phyloP scores from a whole-genome alignment of 2,888 invertebrate species.

The Agrotis puta region DNA sequence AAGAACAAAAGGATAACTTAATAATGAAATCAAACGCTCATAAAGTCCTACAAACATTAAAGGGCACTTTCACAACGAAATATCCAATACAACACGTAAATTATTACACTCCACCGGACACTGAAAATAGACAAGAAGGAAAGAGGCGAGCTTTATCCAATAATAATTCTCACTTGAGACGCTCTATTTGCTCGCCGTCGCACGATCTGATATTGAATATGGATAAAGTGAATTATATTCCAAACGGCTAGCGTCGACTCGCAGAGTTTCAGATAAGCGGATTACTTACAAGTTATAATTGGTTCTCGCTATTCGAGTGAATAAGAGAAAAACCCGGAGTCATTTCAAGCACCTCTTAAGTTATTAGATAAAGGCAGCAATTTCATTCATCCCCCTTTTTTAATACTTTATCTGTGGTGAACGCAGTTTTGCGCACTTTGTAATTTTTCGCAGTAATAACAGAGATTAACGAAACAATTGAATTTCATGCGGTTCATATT shows the following conservation, averaged over 20 bases:
- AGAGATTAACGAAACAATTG: constrained; percentile 52
- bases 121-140: constrained; percentile 86
- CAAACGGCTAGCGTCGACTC: constrained; percentile 86
- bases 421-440: constrained; percentile 47
- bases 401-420: constrained; percentile 55
- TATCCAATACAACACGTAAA: constrained; percentile 85
- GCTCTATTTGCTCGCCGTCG: constrained; percentile 89
- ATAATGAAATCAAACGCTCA: constrained; percentile 38
- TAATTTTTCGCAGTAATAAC: constrained; percentile 53
- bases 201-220: constrained; percentile 90
- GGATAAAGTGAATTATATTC: constrained; percentile 90
- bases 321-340: constrained; percentile 82
- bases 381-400: constrained; percentile 68
- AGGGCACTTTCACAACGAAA: constrained; percentile 75
- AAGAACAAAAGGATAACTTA: constrained; percentile 14
- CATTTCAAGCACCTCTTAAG: constrained; percentile 78
- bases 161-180: constrained; percentile 90
- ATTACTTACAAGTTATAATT: constrained; percentile 90
- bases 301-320: constrained; percentile 86
- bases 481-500: constrained; percentile 17
- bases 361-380: constrained; percentile 76
- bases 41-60: constrained; percentile 59
- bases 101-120: constrained; percentile 83
- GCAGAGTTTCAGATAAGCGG: constrained; percentile 86
- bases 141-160: constrained; percentile 87